Conservation (phyloP, 2,797 vertebrate species). For the Myotis myotis region DNA sequence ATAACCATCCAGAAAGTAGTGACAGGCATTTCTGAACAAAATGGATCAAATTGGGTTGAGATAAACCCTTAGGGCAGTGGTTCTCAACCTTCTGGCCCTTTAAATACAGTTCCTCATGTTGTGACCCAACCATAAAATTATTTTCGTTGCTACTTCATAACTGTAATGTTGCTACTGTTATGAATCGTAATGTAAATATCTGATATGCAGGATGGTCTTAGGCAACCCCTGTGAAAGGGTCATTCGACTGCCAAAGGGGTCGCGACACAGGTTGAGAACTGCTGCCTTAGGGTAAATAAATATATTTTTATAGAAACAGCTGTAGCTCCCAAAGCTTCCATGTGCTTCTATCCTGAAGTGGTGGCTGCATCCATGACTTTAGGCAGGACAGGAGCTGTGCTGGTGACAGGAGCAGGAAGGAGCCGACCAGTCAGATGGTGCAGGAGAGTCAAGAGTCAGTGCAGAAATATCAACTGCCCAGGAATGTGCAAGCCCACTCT, state of each 20-base stretch:
- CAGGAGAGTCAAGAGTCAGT: not conserved
- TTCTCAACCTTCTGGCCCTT: no score
- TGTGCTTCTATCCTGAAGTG: not conserved
- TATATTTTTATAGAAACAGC: not conserved
- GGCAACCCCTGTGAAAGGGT: no score
- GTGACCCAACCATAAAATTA: no score
- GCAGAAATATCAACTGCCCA: not conserved
- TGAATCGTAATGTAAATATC: no score
- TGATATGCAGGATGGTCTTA: no score
- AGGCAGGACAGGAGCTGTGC: not conserved
- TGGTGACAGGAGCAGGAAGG: not conserved
- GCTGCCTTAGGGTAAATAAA: not conserved
- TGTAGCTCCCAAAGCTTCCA: not conserved
- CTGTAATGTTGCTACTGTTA: no score
- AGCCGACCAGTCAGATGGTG: no score
- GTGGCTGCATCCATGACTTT: not conserved
- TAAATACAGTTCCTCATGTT: no score
- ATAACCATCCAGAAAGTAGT: not conserved
- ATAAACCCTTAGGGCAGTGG: no score
- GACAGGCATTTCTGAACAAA: not conserved
- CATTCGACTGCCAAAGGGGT: no score
- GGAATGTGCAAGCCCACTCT: fast-evolving
- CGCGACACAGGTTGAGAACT: no score
- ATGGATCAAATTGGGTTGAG: not conserved
- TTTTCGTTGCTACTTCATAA: no score